These are phyloP conservation scores for Caenorhabditis sp. DNA, from an alignment of 2,888 invertebrate genomes.

Conservation along the genomic window DNA sequence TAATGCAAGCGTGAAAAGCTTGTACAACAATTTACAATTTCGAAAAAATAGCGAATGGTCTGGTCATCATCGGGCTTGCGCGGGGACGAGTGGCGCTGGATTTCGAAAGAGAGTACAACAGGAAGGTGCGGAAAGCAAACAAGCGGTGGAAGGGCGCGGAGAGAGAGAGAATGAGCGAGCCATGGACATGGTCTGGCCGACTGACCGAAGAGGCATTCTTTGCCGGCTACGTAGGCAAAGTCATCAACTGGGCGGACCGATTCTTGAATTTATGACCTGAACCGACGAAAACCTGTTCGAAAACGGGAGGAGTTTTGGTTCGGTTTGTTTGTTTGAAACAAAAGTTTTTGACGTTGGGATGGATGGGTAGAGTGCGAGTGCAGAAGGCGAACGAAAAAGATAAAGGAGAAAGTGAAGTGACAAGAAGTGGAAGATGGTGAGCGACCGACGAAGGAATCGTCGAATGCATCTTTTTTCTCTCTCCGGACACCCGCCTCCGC, in stretches of 20 bases:
- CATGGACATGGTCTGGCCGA: slow-evolving; percentile 10
- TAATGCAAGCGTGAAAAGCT: background rate
- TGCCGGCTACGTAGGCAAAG: slow-evolving; percentile 4
- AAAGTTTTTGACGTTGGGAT: no score
- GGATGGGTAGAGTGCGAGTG: no score
- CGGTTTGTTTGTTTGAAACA: background rate
- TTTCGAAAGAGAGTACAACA: slow-evolving; percentile 54
- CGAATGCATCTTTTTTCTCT: no score
- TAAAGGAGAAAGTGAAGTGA: no score
- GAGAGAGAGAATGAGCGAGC: slow-evolving; percentile 13
- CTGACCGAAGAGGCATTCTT: slow-evolving; percentile 11
- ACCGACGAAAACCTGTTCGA: slow-evolving; percentile 32
- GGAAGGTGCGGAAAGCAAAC: slow-evolving; percentile 47
- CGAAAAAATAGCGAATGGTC: slow-evolving; percentile 44
- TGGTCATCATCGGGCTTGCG: slow-evolving; percentile 27
- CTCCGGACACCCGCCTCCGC: no score
- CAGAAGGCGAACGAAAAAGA: no score
- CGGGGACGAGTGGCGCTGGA: slow-evolving; percentile 23
- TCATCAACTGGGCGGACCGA: slow-evolving; percentile 21
- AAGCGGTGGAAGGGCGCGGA: slow-evolving; percentile 27
- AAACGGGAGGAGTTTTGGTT: background rate
- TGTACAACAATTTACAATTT: slow-evolving; percentile 13
- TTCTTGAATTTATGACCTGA: slow-evolving; percentile 44
- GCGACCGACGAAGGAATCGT: no score
- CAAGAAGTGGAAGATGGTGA: no score